Evolutionary conservation across 1,140 invertebrate species (phyloP), one percentile per base, ranked within the genome.

Genomic region (Lycorma delicatula): DNA sequence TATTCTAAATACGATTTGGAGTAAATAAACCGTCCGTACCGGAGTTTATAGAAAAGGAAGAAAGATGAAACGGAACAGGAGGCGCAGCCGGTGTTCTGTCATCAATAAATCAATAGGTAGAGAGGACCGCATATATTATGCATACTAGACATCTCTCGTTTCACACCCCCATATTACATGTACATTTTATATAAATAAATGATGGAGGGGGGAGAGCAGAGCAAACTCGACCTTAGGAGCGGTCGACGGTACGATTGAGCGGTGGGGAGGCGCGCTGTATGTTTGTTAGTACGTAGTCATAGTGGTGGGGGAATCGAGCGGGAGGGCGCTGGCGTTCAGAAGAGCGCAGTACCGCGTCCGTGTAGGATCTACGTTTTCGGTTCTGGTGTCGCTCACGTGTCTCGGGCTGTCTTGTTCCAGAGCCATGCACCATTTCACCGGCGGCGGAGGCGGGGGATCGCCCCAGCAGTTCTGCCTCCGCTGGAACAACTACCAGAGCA

Each of bases 401-500:
- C n/a, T n/a, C n/a, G n/a, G n/a, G n/a, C n/a, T n/a, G n/a, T n/a
- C n/a, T n/a, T n/a, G n/a, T n/a, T 31, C 38, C 41, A 11, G 11
- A 16, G 13, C 2, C 2, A 44, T 44, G 41, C 41, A 44, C 41
- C 16, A 16, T 1, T 44, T 44, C 41, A 22, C 41, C 41, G 48
- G 20, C 20, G 34, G 59, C 26, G 34, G 59, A 3, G 54, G 27
- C 16, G 60, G 55, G 4, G 56, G 56, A 34, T 76, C 77, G 54
- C 77, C 77, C 63, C 82, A 86, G 73, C 82, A 84, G 65, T 85
- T 93, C 77, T 95, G 91, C 71, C 78, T 95, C 66, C 79, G 90
- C 28, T 95, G 91, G 92, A 95, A 95, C 79, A 93, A 94, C 71
- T 94, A 94, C 74, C 90, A 93, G 71, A 84, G 80, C 56, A 95